A percentile compares a stretch with the other conserved stretches of the same genome.
Conservation (phyloP, 2,797 vertebrate genomes). For the Esox lucius region DNA sequence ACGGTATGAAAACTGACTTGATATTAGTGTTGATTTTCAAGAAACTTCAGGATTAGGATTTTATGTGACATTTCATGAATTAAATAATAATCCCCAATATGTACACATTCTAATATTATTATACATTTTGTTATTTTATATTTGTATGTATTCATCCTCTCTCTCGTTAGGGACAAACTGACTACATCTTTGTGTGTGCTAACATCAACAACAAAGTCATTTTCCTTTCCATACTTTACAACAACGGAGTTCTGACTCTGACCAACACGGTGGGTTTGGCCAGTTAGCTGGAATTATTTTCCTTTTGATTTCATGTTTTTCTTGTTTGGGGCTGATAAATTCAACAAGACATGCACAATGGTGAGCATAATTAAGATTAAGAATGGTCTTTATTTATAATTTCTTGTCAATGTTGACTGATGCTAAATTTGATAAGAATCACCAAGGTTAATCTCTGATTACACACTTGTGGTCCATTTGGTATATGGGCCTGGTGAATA, state of each 20-base stretch:
- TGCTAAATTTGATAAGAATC: background rate
- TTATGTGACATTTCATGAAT: too few species aligned
- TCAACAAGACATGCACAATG: background rate
- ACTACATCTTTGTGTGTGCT: background rate
- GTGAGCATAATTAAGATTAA: background rate
- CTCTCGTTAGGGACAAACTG: background rate
- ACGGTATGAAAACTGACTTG: background rate
- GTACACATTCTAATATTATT: background rate
- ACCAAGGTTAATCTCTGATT: background rate
- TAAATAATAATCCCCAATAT: too few species aligned
- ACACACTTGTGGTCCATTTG: background rate
- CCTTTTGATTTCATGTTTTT: background rate
- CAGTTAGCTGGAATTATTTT: background rate
- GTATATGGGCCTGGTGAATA: background rate
- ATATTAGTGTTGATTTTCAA: too few species aligned
- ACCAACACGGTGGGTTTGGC: background rate
- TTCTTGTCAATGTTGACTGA: too few species aligned
- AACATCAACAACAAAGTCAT: background rate
- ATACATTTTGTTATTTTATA: background rate
- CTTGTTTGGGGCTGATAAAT: background rate
- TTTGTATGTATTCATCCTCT: background rate
- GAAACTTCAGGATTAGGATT: too few species aligned
- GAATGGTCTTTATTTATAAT: background rate
- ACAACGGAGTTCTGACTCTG: background rate
- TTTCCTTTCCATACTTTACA: background rate